phyloP scores from a whole-genome alignment of 1,140 invertebrate species.

The Drosophila mayri region DNA sequence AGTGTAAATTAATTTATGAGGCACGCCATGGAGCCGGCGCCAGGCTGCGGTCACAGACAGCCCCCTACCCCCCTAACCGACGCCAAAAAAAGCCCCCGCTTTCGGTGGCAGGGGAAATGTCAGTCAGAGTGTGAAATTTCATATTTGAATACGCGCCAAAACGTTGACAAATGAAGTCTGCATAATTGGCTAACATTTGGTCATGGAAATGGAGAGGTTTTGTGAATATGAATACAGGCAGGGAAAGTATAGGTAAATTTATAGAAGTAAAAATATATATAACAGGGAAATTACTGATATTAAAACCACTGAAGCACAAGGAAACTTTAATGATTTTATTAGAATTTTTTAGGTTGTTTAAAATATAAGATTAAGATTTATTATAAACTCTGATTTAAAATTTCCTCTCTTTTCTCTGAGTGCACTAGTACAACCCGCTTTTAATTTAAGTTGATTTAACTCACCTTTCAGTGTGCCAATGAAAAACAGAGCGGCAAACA shows the following conservation, averaged over 20 bases:
- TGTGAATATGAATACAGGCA: conserved; percentile 2
- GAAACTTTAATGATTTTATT: not conserved
- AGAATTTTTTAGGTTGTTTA: not conserved
- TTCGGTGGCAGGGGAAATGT: conserved; percentile 63
- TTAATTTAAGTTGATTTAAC: conserved; percentile 38
- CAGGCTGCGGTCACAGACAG: conserved; percentile 57
- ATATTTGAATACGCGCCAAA: conserved; percentile 65
- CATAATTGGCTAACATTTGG: conserved; percentile 68
- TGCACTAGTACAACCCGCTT: not conserved
- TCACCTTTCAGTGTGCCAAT: conserved; percentile 67
- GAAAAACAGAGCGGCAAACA: conserved; percentile 47
- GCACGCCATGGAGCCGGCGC: conserved; percentile 69
- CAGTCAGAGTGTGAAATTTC: conserved; percentile 80
- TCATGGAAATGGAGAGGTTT: conserved; percentile 29
- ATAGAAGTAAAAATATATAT: not conserved
- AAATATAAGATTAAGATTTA: not conserved
- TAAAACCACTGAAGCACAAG: not conserved
- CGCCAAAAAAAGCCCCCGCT: conserved; percentile 1
- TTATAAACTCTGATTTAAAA: not conserved
- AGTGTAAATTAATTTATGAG: conserved; percentile 83
- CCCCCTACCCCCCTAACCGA: not conserved
- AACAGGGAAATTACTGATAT: not conserved
- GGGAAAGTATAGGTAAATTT: not conserved
- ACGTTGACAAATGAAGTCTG: conserved; percentile 73
- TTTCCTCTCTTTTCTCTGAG: not conserved